Evolutionary conservation across 2,113 vertebrate species (phyloP), one percentile per base, ranked within the genome.

Genomic region (Phoxinus phoxinus): DNA sequence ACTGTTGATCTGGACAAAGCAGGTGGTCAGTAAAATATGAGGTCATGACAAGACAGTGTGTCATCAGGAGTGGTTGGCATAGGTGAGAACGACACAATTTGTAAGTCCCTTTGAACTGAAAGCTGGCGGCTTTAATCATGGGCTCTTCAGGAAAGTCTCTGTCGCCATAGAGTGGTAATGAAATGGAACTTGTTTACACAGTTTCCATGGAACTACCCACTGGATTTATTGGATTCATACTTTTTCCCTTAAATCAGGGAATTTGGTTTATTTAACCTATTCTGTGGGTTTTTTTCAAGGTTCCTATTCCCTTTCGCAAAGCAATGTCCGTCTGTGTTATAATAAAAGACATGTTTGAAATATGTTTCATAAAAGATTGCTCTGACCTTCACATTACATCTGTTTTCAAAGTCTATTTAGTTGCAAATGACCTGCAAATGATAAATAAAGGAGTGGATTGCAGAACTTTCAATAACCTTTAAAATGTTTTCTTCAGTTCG

Each of bases 161-260:
- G 81, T 81, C 76, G 83, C 87, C 58, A 72, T 3, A 51, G 56
- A 74, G 53, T 23, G 76, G 63, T 86, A 86, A 88, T 86, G 84
- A 75, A 86, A 84, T 84, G 75, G 73, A 88, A 84, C 76, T 30
- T 88, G 79, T 88, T 88, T 88, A 78, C 59, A 81, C 53, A 51
- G 80, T 85, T 81, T 83, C 87, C 80, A 65, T 78, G 79, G 87
- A 71, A 87, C 76, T 32, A 41, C 69, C 48, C 73, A 73, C 35
- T 63, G 53, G 51, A 41, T 86, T 85, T 76, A 17, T 83, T 88
- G 37, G 30, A 85, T 63, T 72, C 59, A 80, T 51, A 44, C 30
- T 71, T 56, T 53, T 85, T 79, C 53, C 76, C 35, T 58, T 80
- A 85, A 59, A 85, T 79, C 76, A 46, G 44, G 63, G 63, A 82